Conservation (phyloP, 92 coral and sea anemone species). For the Zoanthus sociatus region DNA sequence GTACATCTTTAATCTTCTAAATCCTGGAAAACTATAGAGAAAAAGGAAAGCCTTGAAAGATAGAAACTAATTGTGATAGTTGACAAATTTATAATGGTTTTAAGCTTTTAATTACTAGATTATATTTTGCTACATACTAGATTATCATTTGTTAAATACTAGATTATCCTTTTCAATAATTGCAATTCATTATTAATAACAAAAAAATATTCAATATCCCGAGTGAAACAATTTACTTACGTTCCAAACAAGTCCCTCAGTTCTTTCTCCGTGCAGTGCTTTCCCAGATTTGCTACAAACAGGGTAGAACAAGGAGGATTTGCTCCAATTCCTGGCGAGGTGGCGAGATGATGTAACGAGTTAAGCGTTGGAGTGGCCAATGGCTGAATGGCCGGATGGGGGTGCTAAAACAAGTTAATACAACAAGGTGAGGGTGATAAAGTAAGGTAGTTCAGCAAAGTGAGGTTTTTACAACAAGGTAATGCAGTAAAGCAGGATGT, state of each 20-base stretch:
- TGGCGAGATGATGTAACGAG: slow-evolving; percentile 64
- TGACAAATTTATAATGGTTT: too few species aligned
- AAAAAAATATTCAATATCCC: background rate
- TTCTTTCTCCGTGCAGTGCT: slow-evolving; percentile 87
- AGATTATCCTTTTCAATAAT: too few species aligned
- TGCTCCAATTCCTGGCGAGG: slow-evolving; percentile 66
- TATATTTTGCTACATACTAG: too few species aligned
- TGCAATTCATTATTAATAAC: too few species aligned
- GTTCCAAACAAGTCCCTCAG: slow-evolving; percentile 73
- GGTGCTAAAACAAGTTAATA: background rate
- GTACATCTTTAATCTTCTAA: slow-evolving; percentile 77
- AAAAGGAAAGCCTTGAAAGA: background rate
- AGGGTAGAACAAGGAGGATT: slow-evolving; percentile 88
- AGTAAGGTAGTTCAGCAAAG: background rate
- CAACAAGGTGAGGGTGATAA: background rate
- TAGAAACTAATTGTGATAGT: too few species aligned
- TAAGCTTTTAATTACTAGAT: too few species aligned
- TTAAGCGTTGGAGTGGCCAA: slow-evolving; percentile 32
- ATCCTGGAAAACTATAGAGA: slow-evolving; percentile 75
- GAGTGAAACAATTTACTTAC: slow-evolving; percentile 53
- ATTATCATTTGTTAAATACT: too few species aligned
- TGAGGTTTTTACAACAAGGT: background rate
- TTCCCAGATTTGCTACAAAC: slow-evolving; percentile 96
- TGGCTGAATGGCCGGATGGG: slow-evolving; percentile 45
- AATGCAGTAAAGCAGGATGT: background rate